These are phyloP conservation scores for Apis laboriosa DNA, from an alignment of 1,140 invertebrate species.

Conservation along the genomic window DNA sequence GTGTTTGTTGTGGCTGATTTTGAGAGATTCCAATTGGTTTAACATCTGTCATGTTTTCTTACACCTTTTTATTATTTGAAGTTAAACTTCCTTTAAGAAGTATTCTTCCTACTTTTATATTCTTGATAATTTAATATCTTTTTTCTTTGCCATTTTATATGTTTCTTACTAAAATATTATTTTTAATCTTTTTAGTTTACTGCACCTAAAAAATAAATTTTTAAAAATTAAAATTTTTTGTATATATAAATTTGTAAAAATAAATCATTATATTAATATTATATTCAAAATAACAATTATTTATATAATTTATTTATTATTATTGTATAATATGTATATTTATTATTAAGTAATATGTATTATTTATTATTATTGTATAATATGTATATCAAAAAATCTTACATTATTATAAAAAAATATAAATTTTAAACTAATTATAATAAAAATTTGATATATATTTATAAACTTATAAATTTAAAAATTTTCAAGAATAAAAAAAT, in stretches of 20 bases:
- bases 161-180: constrained; percentile 29
- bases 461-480: not conserved
- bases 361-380: not conserved
- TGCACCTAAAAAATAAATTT: constrained; percentile 27
- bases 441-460: not conserved
- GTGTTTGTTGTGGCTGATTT: constrained; percentile 66
- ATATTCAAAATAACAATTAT: not conserved
- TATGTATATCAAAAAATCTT: not conserved
- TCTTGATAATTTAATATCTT: constrained; percentile 26
- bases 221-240: not conserved
- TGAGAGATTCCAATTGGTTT: constrained; percentile 76
- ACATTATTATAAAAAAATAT: too few species aligned
- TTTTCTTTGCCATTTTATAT: constrained; percentile 60
- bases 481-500: not conserved
- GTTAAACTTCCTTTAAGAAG: constrained; percentile 50
- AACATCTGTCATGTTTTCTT: constrained; percentile 74
- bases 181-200: constrained; percentile 35
- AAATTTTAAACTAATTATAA: not conserved
- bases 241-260: not conserved
- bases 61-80: constrained; percentile 35
- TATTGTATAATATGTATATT: not conserved
- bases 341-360: not conserved
- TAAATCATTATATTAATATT: not conserved
- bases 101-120: constrained; percentile 19
- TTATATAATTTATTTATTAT: constrained; percentile 12